phyloP scores from a whole-genome alignment of 2,888 invertebrate genomes.

The Choristoneura rosaceana region DNA sequence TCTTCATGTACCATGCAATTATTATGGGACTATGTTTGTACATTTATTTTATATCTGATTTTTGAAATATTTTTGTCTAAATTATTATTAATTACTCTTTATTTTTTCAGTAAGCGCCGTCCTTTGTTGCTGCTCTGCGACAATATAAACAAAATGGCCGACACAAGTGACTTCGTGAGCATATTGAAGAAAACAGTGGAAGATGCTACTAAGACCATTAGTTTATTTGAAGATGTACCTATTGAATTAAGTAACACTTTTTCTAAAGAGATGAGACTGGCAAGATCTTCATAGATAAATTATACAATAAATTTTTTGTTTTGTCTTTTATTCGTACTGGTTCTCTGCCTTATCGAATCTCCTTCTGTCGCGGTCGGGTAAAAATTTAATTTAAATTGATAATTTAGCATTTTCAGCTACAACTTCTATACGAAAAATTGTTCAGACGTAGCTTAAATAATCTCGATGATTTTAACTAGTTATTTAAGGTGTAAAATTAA shows the following conservation, averaged over 20 bases:
- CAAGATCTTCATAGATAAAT: background rate
- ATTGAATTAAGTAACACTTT: conserved; percentile 19
- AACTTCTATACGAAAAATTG: background rate
- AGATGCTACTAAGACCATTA: background rate
- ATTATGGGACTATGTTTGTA: conserved; percentile 15
- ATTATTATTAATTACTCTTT: background rate
- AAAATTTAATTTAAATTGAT: too few relatives aligned
- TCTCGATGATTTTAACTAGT: conserved; percentile 28
- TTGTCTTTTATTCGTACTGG: too few relatives aligned
- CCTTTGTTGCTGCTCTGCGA: conserved; percentile 20
- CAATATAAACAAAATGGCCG: conserved; percentile 27
- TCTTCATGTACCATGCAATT: conserved; percentile 21
- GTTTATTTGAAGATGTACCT: background rate
- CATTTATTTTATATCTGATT: background rate
- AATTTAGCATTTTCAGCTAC: background rate
- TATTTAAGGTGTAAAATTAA: conserved; percentile 36
- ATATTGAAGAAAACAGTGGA: conserved; percentile 21
- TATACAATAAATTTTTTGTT: too few relatives aligned
- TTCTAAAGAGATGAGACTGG: conserved; percentile 32
- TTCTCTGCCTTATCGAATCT: too few relatives aligned
- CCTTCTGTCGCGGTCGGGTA: too few relatives aligned
- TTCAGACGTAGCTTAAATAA: conserved; percentile 23
- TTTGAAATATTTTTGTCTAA: background rate
- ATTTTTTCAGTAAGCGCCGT: conserved; percentile 19
- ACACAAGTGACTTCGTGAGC: conserved; percentile 21